Base-by-base conservation (phyloP, 1,140 invertebrate genomes). In the Drosophila grimshawi region DNA sequence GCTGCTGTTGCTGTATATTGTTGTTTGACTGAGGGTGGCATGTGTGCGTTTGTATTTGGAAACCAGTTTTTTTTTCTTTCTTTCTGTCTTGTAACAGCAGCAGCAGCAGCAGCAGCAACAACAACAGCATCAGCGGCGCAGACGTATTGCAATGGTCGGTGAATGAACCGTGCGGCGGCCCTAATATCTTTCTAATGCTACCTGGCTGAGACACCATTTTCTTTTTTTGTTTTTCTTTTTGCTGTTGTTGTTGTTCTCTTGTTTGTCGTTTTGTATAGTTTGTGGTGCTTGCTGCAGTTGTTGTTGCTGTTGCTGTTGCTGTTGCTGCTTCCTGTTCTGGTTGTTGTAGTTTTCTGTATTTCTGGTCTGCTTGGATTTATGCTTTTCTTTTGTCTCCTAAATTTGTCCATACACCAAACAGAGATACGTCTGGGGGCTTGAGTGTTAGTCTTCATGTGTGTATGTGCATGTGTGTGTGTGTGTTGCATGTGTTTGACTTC, bases 131-230 rank as follows among this genome's bases (percentile, higher is more conserved):
- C 75, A 65, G 68, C 77, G 55, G 81, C 85, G 80, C 83, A 88
- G 85, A 45, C 80, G 83, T 89, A 89, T 73, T 85, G 85, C 85
- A 91, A 71, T 74, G 83, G 88, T 86, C 89, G 88, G 88, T 91
- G 88, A 91, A 91, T 91, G 88, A 91, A 91, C 88, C 80, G 78
- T 89, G 74, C 73, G 43, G 55, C 64, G 53, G 66, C 55, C 63
- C 85, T 88, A 85, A 88, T 85, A 88, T 73, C 57, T 76, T 71
- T 78, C 70, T 78, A 81, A 89, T 81, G 70, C 61, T 88, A 88
- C 85, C 85, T 88, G 85, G 55, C 73, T 52, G 64, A 78, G 85
- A 85, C 80, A 88, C 85, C 85, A 89, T 88, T 88, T 88, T 89
- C 74, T 89, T 85, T 76, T 76, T 37, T 41, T 88, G 89, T 88